Evolutionary conservation across 2,113 vertebrate genomes (phyloP), one percentile per base, ranked within the genome.

Genomic region (Chrysemys picta): DNA sequence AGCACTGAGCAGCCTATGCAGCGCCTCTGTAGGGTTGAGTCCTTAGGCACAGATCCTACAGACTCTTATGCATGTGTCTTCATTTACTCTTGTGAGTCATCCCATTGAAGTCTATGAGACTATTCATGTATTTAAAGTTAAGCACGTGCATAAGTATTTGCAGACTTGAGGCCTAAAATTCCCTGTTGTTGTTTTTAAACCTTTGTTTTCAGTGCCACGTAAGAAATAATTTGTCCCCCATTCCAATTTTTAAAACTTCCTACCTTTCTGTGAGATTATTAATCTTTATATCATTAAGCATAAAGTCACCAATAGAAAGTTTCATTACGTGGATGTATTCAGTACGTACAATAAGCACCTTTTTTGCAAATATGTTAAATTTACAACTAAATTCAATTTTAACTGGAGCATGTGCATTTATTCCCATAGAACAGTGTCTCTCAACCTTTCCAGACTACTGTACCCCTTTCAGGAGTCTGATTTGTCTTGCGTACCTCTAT

Each of bases 291-390:
- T 69, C 35, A 69, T 45, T 87, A 50, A 91, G 69, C 83, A 88
- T 53, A 69, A 38, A 80, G 88, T 49, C 56, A 88, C 38, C 56
- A 54, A 54, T 50, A 80, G 4, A 69, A 76, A 35, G 24, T 19
- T 91, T 14, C 13, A 10, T 2, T 56, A 87, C 1, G 0, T 22
- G n/a, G 24, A 53, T 88, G 24, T 80, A 38, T 69, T 31, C 31
- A 31, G 59, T 62, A 35, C 14, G 8, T 75, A 21, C 69, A 52
- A 80, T 84, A 84, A 92, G 5, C 3, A 50, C 6, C 80, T 21
- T 56, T 72, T 92, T 84, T 85, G 79, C 78, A 47, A 50, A 69
- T 29, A 80, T 69, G 92, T 88, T 45, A 87, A 88, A 72, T 59
- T 52, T 1, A 69, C 1, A 3, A 65, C 3, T 25, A 8, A 52